Evolutionary conservation across 1,140 invertebrate genomes (phyloP), one percentile per base, ranked within the genome.

Genomic region (Pogonognathellus flavescens): DNA sequence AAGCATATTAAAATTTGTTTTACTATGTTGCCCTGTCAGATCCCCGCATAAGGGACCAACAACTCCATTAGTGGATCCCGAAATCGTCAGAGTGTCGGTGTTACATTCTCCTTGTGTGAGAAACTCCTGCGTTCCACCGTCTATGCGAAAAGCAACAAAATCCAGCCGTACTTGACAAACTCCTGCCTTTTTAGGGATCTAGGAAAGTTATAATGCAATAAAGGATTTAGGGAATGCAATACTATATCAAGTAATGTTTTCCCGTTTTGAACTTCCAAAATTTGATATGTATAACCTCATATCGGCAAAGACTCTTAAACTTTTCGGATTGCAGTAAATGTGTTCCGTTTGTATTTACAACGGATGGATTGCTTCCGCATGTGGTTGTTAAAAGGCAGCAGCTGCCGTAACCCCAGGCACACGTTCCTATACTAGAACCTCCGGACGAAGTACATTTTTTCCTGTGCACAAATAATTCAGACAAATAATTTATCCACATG

Each of bases 121-220:
- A 6, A 41, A 41, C 20, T 66, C 76, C 14, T 62, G 14, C 6
- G 49, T 20, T 20, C 83, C 83, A 22, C 57, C 60, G 16, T 66
- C 59, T 41, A 84, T 86, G 1, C 11, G 55, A 59, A 85, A 87
- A 11, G 57, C 59, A 10, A 59, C 62, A 57, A 87, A 87, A 41
- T 87, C 86, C 20, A 87, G 66, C 7, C 86, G 80, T n/a, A 87
- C 31, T 80, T 87, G 86, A 66, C 86, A 87, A 20, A 87, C 81
- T 20, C 84, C 86, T 14, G 52, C 11, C 22, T 59, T 50, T 41
- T 81, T 57, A 10, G 80, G 80, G 1, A 84, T 85, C 31, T 41
- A 41, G 2, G 6, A 6, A 3, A 41, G 6, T 41, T 3, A 41
- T 6, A 41, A 41, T 6, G 31, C 6, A 41, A 41, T 41, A 41